phyloP scores from a whole-genome alignment of 2,113 vertebrate genomes.

The Regulus satrapa region DNA sequence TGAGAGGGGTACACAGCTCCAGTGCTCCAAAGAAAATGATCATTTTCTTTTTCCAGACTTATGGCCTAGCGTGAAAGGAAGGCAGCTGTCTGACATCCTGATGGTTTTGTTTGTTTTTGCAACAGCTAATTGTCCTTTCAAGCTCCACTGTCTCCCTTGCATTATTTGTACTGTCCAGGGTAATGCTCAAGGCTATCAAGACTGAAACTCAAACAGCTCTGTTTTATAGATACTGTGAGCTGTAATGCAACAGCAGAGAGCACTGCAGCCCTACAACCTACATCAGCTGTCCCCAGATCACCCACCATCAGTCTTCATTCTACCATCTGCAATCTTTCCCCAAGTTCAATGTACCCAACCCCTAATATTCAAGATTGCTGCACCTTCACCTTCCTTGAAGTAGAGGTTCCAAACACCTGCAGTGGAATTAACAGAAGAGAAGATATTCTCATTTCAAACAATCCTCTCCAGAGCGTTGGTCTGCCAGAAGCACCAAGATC shows the following conservation, averaged over 20 bases:
- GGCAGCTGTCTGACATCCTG: background rate
- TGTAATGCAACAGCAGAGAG: background rate
- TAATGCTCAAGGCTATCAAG: background rate
- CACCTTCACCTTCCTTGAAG: background rate
- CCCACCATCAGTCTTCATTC: background rate
- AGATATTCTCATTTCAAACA: background rate
- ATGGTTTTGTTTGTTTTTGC: background rate
- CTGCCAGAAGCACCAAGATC: background rate
- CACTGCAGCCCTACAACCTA: background rate
- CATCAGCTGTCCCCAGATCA: background rate
- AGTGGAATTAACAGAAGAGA: background rate
- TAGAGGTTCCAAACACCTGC: background rate
- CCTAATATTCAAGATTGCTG: no score
- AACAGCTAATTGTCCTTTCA: background rate
- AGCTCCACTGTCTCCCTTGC: background rate
- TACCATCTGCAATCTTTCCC: background rate
- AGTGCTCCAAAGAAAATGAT: background rate
- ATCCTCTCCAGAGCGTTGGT: background rate
- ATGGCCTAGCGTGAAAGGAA: background rate
- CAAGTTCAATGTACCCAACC: fast-evolving
- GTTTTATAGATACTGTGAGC: background rate
- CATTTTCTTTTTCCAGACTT: background rate
- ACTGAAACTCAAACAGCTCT: background rate
- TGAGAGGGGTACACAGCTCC: background rate
- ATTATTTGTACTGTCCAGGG: background rate